Base-by-base conservation (phyloP, 2,797 vertebrate species). In the Rhodeus uyekii region DNA sequence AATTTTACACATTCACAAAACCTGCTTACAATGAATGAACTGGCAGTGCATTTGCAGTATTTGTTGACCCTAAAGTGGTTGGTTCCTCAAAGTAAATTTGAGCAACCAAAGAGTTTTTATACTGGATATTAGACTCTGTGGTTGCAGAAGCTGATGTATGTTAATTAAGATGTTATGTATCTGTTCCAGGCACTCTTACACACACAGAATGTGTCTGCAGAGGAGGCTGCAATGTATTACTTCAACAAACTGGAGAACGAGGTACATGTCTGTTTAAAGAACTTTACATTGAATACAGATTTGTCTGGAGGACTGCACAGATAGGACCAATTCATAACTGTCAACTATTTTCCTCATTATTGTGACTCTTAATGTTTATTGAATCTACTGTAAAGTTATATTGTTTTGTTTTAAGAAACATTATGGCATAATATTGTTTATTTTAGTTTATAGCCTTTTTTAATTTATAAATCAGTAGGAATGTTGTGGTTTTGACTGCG, bases 181-280 rank as follows among this genome's bases (percentile, higher is more conserved):
- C 80, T 12, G 88, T 48, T 64, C 22, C 39, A 96, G 95, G 95
- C 95, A 3, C 93, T 96, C 81, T 90, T 95, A 80, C 93, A 95
- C 83, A 96, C 95, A 48, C 91, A 93, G 86, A 96, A 96, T 53
- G 93, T 94, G 72, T 96, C 95, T 68, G 95, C 95, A 1, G 95
- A 96, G 84, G 95, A 95, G 87, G 96, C 96, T 46, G 95, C 95
- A 75, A 95, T 96, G 94, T 96, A 95, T 90, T 96, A 96, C 91
- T 96, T 96, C 91, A 94, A 95, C 93, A 95, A 95, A 87, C 92
- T 96, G 90, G 95, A 96, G 90, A 95, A 95, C 88, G 95, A 96
- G 94, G 94, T 95, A 90, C 90, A 89, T 85, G 13, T 44, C 42
- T 4, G 12, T 24, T 74, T 18, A 8, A 55, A 74, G 22, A 18